These are phyloP conservation scores for Pristionchus maxplancki DNA, from an alignment of 2,888 invertebrate species.

Conservation along the genomic window DNA sequence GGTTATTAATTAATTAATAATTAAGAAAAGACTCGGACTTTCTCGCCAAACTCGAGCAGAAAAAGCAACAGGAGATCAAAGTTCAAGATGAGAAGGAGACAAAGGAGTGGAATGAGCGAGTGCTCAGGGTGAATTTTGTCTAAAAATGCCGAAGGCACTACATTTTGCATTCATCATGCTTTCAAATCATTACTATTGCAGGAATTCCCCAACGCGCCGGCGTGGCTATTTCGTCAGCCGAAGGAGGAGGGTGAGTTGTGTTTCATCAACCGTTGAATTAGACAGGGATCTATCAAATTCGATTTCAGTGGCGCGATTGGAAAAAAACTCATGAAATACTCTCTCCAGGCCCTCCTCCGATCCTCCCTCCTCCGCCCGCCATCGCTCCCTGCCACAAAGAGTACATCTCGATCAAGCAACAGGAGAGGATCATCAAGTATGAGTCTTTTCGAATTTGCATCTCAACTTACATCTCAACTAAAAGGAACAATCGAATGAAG, in stretches of 20 bases:
- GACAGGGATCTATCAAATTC: background rate
- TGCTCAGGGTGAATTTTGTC: background rate
- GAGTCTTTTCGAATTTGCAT: too few species aligned
- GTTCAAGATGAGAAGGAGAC: conserved; percentile 30
- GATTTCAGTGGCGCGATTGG: background rate
- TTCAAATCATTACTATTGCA: background rate
- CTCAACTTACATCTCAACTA: too few species aligned
- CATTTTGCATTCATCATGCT: background rate
- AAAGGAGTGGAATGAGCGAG: conserved; percentile 40
- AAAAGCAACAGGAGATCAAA: background rate
- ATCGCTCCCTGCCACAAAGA: conserved; percentile 5
- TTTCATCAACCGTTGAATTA: background rate
- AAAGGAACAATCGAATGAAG: too few species aligned
- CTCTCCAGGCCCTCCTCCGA: background rate
- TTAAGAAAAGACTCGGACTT: conserved; percentile 13
- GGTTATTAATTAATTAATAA: background rate
- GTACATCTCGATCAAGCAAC: conserved; percentile 13
- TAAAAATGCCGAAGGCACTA: background rate
- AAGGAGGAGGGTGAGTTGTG: conserved; percentile 1
- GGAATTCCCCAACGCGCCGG: conserved; percentile 4
- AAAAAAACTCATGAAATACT: too few species aligned
- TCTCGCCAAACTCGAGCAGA: background rate
- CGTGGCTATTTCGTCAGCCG: background rate
- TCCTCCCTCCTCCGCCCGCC: background rate
- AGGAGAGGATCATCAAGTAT: conserved; percentile 2